Evolutionary conservation across 2,797 vertebrate genomes (phyloP).

Genomic region (Natrix natrix): DNA sequence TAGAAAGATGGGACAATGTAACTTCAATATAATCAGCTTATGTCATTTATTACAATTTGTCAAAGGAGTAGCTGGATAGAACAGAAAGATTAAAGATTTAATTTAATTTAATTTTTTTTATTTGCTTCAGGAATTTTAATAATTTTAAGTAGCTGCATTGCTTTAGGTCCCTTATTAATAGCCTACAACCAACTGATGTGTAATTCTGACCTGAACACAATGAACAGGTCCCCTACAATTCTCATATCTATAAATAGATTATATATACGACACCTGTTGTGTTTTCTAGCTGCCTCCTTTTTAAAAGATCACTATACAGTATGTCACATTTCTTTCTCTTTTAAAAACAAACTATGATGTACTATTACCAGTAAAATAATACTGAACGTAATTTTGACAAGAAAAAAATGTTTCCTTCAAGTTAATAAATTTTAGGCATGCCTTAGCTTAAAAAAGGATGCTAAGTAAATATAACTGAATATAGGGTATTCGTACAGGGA

Average conservation of each 20-base stretch:
- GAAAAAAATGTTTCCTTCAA: constrained; percentile 5
- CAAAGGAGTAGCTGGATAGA: constrained; percentile 15
- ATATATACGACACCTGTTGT: background rate
- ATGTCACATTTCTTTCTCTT: constrained; percentile 45
- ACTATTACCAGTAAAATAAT: background rate
- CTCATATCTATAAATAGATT: constrained; percentile 5
- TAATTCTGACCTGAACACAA: constrained; percentile 38
- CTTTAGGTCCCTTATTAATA: constrained; percentile 61
- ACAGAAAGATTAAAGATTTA: constrained; percentile 48
- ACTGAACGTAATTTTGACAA: background rate
- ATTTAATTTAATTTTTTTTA: constrained; percentile 68
- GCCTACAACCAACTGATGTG: constrained; percentile 52
- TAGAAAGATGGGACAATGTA: background rate
- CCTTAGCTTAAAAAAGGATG: background rate
- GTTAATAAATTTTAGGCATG: background rate
- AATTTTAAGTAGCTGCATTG: constrained; percentile 63
- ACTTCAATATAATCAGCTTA: background rate
- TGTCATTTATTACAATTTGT: constrained; percentile 13
- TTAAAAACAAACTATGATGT: constrained; percentile 19
- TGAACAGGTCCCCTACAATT: background rate
- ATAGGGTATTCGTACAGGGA: background rate
- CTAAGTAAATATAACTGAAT: background rate
- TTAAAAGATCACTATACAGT: background rate
- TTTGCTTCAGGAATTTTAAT: constrained; percentile 58
- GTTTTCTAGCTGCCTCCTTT: background rate